These are phyloP conservation scores for Parasteatoda lunata DNA, from an alignment of 2,888 invertebrate species.

Conservation along the genomic window DNA sequence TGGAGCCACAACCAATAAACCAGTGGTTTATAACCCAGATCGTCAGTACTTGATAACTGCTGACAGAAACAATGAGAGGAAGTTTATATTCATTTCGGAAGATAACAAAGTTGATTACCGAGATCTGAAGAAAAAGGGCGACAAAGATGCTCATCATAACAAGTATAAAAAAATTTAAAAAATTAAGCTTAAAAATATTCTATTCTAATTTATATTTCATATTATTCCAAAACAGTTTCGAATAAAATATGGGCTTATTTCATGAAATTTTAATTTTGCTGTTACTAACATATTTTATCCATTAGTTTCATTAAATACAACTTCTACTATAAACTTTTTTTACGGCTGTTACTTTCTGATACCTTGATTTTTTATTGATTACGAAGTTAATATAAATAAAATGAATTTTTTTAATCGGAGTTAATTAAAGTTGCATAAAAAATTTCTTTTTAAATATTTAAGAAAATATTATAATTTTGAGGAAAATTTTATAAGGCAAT, in stretches of 20 bases:
- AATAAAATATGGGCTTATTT: neutral
- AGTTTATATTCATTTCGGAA: constrained; percentile 89
- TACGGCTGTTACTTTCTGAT: constrained; percentile 11
- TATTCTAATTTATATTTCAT: neutral
- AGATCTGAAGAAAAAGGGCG: constrained; percentile 78
- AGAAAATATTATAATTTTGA: no score
- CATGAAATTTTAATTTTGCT: neutral
- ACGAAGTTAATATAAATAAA: no score
- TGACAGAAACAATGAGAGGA: constrained; percentile 87
- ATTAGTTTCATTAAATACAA: neutral
- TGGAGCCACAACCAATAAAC: constrained; percentile 76
- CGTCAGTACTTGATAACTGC: constrained; percentile 77
- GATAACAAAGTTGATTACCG: constrained; percentile 91
- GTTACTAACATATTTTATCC: neutral
- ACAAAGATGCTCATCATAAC: constrained; percentile 71
- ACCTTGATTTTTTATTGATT: neutral
- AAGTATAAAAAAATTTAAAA: neutral
- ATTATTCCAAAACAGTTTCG: neutral
- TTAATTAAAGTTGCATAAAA: no score
- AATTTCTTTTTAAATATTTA: no score
- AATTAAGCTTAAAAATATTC: neutral
- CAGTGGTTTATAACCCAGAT: constrained; percentile 79
- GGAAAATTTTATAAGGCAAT: no score
- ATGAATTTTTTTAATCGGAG: no score
- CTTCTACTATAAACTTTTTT: neutral